Percentiles rank a stretch among this genome's conserved stretches.
Conservation (phyloP, 2,888 invertebrate genomes). For the Drosophila robusta region DNA sequence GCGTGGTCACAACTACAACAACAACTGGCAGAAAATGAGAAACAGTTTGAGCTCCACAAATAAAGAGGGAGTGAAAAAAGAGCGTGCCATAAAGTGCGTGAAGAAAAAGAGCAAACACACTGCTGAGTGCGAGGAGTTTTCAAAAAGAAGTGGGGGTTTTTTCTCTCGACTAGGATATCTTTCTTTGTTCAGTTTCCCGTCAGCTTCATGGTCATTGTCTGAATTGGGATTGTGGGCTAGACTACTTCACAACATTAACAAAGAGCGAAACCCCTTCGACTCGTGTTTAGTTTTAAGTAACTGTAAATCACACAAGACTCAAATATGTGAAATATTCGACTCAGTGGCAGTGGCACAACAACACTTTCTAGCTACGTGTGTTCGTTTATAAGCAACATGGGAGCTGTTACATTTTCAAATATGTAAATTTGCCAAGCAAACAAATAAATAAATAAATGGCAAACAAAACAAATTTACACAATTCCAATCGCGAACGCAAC, state of each 20-base stretch:
- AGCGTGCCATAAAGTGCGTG: conserved; percentile 21
- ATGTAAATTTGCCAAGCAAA: conserved; percentile 35
- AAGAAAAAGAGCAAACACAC: neutral
- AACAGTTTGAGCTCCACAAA: conserved; percentile 3
- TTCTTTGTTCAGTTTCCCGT: neutral
- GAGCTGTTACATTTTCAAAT: conserved; percentile 39
- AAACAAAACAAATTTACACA: conserved; percentile 41
- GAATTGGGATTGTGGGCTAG: neutral
- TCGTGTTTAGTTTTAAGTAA: conserved; percentile 25
- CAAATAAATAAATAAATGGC: conserved; percentile 22
- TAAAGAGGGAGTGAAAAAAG: conserved; percentile 9
- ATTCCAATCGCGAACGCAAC: conserved; percentile 21
- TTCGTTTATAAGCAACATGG: conserved; percentile 38
- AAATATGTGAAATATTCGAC: conserved; percentile 43
- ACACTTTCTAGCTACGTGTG: conserved; percentile 44
- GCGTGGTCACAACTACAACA: conserved; percentile 21
- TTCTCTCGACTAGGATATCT: neutral
- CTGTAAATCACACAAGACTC: conserved; percentile 24
- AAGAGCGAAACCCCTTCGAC: too few species aligned
- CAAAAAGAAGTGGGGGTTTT: neutral
- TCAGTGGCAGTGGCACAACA: conserved; percentile 38
- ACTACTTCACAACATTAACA: neutral
- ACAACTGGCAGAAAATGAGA: conserved; percentile 11
- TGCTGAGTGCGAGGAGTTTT: neutral
- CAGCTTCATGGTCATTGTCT: conserved; percentile 2